phyloP scores from a whole-genome alignment of 2,888 invertebrate genomes.

The Allygus modestus region DNA sequence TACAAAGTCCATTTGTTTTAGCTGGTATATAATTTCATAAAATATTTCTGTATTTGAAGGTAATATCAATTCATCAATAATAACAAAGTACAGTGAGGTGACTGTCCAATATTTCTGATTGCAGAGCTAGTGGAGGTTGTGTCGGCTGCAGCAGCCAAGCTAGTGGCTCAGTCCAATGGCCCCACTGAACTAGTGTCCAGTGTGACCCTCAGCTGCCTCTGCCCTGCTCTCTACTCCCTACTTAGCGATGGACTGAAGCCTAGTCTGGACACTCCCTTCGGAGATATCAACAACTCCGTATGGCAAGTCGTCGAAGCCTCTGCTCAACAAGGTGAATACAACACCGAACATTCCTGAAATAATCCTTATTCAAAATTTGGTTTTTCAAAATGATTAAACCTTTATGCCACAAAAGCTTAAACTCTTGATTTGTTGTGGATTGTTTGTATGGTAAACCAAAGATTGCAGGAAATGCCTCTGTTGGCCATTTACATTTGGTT shows the following conservation, averaged over 20 bases:
- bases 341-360: not conserved
- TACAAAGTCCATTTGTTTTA: too few species aligned
- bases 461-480: too few species aligned
- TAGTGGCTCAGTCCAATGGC: slow-evolving; percentile 85
- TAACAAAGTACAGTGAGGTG: too few species aligned
- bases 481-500: too few species aligned
- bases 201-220: slow-evolving; percentile 84
- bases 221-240: slow-evolving; percentile 90
- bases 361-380: too few species aligned
- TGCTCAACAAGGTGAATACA: slow-evolving; percentile 84
- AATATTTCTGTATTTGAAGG: too few species aligned
- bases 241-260: slow-evolving; percentile 91
- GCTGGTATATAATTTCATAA: too few species aligned
- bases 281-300: slow-evolving; percentile 90
- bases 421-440: too few species aligned
- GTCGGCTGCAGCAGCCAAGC: slow-evolving; percentile 85
- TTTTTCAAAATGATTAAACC: too few species aligned
- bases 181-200: slow-evolving; percentile 74
- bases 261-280: slow-evolving; percentile 89
- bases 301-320: slow-evolving; percentile 95
- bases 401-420: too few species aligned
- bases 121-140: slow-evolving; percentile 85
- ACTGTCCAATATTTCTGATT: not conserved
- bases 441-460: too few species aligned
- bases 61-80: too few species aligned